A percentile compares a stretch with the other conserved stretches of the same genome.
Conservation (phyloP, 2,113 vertebrate species). For the Elephas maximus region DNA sequence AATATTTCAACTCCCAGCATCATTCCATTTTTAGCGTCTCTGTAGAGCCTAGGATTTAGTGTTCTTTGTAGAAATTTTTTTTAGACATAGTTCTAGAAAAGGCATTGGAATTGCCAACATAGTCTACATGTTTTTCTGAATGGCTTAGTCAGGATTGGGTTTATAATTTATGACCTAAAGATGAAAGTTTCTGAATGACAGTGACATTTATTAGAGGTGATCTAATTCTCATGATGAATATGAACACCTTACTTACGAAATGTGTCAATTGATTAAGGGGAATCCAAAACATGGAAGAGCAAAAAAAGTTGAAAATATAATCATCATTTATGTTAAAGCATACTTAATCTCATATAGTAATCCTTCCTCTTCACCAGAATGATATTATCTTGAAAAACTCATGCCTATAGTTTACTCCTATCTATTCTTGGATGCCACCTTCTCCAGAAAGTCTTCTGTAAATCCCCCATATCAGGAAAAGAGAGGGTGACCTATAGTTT, state of each 20-base stretch:
- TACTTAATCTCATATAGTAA: not conserved
- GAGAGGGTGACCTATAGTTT: not conserved
- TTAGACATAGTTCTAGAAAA: constrained; percentile 29
- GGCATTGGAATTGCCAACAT: not conserved
- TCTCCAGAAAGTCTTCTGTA: not conserved
- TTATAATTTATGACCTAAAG: not conserved
- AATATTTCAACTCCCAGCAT: not conserved
- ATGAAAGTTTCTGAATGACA: constrained; percentile 65
- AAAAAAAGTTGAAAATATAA: constrained; percentile 42
- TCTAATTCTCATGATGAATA: constrained; percentile 54
- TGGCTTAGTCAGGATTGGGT: not conserved
- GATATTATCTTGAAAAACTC: not conserved
- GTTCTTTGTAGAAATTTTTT: constrained; percentile 25
- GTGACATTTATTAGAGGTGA: not conserved
- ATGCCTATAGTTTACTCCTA: not conserved
- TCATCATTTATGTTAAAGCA: not conserved
- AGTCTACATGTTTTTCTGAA: constrained; percentile 27
- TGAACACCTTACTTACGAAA: constrained; percentile 47
- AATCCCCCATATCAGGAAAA: not conserved
- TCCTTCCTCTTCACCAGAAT: not conserved
- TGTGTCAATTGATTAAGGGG: constrained; percentile 6
- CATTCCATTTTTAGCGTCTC: constrained; percentile 3
- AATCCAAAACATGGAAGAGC: constrained; percentile 42
- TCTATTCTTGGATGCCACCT: not conserved
- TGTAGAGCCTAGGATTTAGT: not conserved